Conservation (phyloP, 2,113 vertebrate species). For the Phalacrocorax carbo region DNA sequence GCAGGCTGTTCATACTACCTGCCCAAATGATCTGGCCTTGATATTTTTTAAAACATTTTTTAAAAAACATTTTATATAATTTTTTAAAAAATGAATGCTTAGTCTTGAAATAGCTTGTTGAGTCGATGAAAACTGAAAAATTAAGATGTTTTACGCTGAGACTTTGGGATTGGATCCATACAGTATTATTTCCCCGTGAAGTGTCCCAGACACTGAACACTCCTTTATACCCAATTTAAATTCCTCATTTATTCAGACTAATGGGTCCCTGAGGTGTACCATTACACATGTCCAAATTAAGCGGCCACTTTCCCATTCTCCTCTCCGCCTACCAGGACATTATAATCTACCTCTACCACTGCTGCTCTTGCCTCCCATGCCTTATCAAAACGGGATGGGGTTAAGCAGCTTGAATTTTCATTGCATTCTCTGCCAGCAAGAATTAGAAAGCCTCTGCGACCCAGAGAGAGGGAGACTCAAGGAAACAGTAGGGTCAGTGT, state of each 20-base stretch:
- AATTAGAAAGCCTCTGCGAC: background rate
- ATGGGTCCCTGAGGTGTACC: fast-evolving
- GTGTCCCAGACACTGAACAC: fast-evolving
- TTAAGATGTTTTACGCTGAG: background rate
- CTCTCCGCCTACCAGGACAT: background rate
- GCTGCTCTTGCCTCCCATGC: background rate
- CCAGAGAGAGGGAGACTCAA: background rate
- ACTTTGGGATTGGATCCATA: background rate
- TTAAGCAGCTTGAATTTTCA: background rate
- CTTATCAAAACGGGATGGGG: background rate
- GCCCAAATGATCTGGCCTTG: background rate
- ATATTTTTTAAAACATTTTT: background rate
- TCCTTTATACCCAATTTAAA: background rate
- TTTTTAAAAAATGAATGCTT: background rate
- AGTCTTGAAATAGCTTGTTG: background rate
- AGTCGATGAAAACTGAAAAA: background rate
- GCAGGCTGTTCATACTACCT: background rate
- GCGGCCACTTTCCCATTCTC: background rate
- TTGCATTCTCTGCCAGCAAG: background rate
- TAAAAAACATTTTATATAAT: background rate
- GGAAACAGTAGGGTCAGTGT: slow-evolving; percentile 31
- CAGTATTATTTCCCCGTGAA: background rate
- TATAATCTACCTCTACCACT: background rate
- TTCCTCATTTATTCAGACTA: background rate
- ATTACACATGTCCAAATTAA: fast-evolving